Evolutionary conservation across 2,888 invertebrate species (phyloP).

Genomic region (Sesia bembeciformis): DNA sequence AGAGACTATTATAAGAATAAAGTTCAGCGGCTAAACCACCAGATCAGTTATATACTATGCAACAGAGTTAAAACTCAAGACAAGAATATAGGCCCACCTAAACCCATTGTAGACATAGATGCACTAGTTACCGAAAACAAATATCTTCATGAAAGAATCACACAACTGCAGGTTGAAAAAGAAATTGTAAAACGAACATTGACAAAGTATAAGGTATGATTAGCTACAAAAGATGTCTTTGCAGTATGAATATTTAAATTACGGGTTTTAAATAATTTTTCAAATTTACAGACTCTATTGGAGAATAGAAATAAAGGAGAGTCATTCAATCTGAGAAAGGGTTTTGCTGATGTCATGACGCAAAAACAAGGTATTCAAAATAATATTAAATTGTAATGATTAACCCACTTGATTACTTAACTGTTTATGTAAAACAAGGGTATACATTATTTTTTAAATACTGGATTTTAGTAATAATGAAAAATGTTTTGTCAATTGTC

Average conservation of each 20-base stretch:
- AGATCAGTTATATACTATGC: slow-evolving; percentile 77
- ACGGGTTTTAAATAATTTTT: too few species aligned
- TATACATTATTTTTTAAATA: background rate
- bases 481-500: background rate
- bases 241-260: too few species aligned
- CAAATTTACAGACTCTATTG: slow-evolving; percentile 73
- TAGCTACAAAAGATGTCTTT: background rate
- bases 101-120: slow-evolving; percentile 83
- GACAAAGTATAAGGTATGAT: slow-evolving; percentile 82
- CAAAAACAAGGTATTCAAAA: slow-evolving; percentile 84
- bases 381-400: background rate
- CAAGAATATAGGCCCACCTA: slow-evolving; percentile 32
- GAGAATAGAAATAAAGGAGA: slow-evolving; percentile 84
- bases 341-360: slow-evolving; percentile 81
- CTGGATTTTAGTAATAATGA: background rate
- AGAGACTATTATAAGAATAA: slow-evolving; percentile 89
- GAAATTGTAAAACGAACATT: slow-evolving; percentile 82
- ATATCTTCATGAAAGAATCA: slow-evolving; percentile 86
- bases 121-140: slow-evolving; percentile 87
- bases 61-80: slow-evolving; percentile 60
- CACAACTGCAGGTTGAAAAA: slow-evolving; percentile 86
- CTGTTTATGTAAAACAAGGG: background rate
- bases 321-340: slow-evolving; percentile 78
- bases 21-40: slow-evolving; percentile 86
- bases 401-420: too few species aligned